Base-by-base conservation (phyloP, 1,140 invertebrate species). In the Caenorhabditis briggsae region DNA sequence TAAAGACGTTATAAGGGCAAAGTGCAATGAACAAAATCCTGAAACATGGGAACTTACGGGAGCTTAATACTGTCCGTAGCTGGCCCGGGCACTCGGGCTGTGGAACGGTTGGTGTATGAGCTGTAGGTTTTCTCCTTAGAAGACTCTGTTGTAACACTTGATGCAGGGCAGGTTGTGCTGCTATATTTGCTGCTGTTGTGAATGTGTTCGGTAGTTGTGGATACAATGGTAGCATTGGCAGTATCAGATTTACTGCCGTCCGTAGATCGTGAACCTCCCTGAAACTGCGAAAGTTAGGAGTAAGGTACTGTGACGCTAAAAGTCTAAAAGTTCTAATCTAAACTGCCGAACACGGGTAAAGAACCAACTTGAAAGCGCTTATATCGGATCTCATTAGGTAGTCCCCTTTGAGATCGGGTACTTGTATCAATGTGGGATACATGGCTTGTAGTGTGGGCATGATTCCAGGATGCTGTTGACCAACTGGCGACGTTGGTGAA, bases 41-140 rank as follows among this genome's bases (percentile, higher is more conserved):
- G n/a, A 25, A 61, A 61, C 50, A 50, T 64, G 25, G 11, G 5
- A 25, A 65, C 70, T 78, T 50, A 78, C 70, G 70, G 18, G 70
- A 78, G 70, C 46, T 25, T 50, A 78, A 50, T 20, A 78, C 70
- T 78, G 70, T 48, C 70, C 70, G 70, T 50, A 78, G 8, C 46
- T 78, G 70, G 46, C 70, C 70, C 70, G 70, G 70, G 70, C 70
- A 78, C 46, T 78, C 70, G 70, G 70, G 33, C 46, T 43, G 70
- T 46, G 70, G 70, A 78, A 78, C 70, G 70, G 70, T 50, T 23
- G 70, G 70, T 78, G 70, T 48, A 23, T 78, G 70, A 78, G 70
- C 70, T 78, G n/a, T 18, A 43, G 70, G 70, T 23, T 46, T 46
- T 25, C 50, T 74, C 18, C 70, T 46, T 14, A 78, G 12, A 46